Conservation (phyloP, 2,797 vertebrate genomes). For the Aplochiton taeniatus region DNA sequence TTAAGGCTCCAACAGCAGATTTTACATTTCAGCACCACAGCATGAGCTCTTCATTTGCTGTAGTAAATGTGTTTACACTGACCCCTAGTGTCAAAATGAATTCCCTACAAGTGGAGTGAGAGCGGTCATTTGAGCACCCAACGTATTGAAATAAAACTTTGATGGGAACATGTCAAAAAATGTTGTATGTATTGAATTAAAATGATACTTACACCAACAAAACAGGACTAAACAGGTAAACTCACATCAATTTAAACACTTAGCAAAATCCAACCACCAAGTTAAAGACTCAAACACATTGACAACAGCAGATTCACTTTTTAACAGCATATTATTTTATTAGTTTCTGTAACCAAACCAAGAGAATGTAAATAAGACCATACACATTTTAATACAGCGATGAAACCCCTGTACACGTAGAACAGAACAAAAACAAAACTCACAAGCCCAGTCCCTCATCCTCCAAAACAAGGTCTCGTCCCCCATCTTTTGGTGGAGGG, state of each 20-base stretch:
- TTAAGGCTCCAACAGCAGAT: too few species aligned
- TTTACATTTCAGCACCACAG: too few species aligned
- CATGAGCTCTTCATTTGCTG: too few species aligned
- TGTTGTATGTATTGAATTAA: too few species aligned
- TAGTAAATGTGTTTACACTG: not conserved
- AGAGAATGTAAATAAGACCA: slow-evolving; percentile 99
- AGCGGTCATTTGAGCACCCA: too few species aligned
- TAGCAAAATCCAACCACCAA: not conserved
- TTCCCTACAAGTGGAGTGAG: not conserved
- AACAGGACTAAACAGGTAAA: too few species aligned
- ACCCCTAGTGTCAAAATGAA: slow-evolving; percentile 4
- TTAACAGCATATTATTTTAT: slow-evolving; percentile 99
- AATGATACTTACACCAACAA: too few species aligned
- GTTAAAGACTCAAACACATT: not conserved
- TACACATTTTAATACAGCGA: slow-evolving; percentile 99
- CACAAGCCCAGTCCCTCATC: slow-evolving; percentile 44
- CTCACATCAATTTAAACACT: not conserved
- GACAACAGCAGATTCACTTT: slow-evolving; percentile 39
- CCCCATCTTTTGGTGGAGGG: slow-evolving; percentile 67
- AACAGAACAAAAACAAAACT: slow-evolving; percentile 74
- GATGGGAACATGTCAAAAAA: too few species aligned
- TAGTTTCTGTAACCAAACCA: slow-evolving; percentile 99
- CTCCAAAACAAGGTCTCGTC: slow-evolving; percentile 76
- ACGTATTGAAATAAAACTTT: too few species aligned
- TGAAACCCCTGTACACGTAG: slow-evolving; percentile 99